These are phyloP conservation scores for Ellobius talpinus DNA, from an alignment of 2,113 vertebrate species.

Conservation along the genomic window DNA sequence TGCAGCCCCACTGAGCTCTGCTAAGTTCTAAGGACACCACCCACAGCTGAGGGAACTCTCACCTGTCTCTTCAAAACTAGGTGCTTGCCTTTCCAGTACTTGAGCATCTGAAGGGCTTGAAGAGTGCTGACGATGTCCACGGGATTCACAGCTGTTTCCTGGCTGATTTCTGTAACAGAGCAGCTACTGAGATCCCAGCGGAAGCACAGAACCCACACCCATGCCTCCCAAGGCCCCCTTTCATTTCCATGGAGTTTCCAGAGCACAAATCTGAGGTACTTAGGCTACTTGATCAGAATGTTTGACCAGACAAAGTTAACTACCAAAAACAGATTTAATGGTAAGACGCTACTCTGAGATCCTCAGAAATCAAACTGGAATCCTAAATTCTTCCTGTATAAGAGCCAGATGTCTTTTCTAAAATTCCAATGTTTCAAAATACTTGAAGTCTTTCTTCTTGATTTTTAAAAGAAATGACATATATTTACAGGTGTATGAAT, in stretches of 20 bases:
- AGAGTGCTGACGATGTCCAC: conserved; percentile 99
- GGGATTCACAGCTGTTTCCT: conserved; percentile 98
- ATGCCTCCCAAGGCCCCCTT: background rate
- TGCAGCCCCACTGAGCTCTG: background rate
- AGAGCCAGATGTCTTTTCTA: background rate
- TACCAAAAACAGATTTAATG: background rate
- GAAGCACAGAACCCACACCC: background rate
- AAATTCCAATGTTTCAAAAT: background rate
- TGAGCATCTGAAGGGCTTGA: conserved; percentile 99
- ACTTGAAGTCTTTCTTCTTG: background rate
- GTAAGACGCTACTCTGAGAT: background rate
- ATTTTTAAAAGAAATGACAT: background rate
- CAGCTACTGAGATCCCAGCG: background rate
- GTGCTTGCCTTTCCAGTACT: conserved; percentile 99
- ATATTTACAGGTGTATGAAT: background rate
- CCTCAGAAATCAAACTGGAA: background rate
- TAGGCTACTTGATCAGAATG: background rate
- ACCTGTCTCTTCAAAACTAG: conserved; percentile 98
- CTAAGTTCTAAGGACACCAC: background rate
- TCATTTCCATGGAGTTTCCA: background rate
- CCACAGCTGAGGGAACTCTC: conserved; percentile 59
- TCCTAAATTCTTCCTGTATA: background rate
- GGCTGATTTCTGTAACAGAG: conserved; percentile 95
- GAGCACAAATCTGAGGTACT: background rate
- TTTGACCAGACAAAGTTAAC: conserved; percentile 2